Evolutionary conservation across 1,140 invertebrate species (phyloP), one percentile per base, ranked within the genome.

Genomic region (Pseudomyrmex dendroicus): DNA sequence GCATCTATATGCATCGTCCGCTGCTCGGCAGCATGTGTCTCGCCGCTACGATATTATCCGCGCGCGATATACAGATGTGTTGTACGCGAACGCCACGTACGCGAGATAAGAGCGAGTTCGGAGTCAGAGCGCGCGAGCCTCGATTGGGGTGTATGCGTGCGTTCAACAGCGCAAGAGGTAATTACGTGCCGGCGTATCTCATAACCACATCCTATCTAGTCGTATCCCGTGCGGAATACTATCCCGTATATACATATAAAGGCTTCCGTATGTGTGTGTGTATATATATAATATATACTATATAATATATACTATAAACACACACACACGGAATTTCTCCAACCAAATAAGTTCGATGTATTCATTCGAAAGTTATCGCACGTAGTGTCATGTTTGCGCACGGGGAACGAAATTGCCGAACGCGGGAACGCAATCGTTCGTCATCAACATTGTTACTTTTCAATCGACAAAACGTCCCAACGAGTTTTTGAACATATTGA

Each of bases 161-260:
- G 15, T 44, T 22, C 5, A 78, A 59, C 64, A 64, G 17, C 54
- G 8, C 76, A 57, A 48, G 64, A 57, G 35, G 54, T 80, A 70
- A 80, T 80, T 80, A 80, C 54, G 54, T 35, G 20, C 10, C 44
- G 52, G 20, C 44, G 66, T 72, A 80, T 80, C 66, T 80, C 76
- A 70, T 70, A 70, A 80, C 61, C 61, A 10, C 48, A 66, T 22
- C 54, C 46, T 80, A 80, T 70, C 66, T 61, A 35, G 35, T 35
- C 5, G 5, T 35, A 20, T 68, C 52, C 17, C 22, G 25, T 15
- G 22, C 17, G 74, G 13, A 35, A 77, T 77, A 56, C 48, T 77
- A 56, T n/a, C 56, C 63, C 17, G 17, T 7, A 20, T 20, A 77
- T 68, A 22, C n/a, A 20, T 20, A 77, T 68, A 77, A 77, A 77